Evolutionary conservation across 1,140 invertebrate genomes (phyloP), one percentile per base, ranked within the genome.

Genomic region (Nebria ingens): DNA sequence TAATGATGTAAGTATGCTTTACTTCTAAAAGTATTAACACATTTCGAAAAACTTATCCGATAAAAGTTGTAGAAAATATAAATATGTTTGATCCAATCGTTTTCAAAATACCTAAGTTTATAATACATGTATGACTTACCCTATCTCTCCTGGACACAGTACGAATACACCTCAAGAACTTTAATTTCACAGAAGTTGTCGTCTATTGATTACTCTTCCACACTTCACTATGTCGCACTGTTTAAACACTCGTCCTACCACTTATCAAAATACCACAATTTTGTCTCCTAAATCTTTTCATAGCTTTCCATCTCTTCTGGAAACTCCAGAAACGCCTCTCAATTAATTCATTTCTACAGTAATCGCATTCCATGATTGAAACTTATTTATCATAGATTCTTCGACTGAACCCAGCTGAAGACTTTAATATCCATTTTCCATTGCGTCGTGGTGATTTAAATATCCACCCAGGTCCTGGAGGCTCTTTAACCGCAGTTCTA

Each of bases 401-500:
- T 2, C 80, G 83, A 61, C 71, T 91, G 21, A 79, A 85, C 65
- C 86, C 91, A 2, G 74, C 78, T 2, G 76, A 81, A 45, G 73
- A 83, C 53, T 96, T 86, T 65, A 91, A 91, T 66, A 76, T 96
- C 53, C 88, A 93, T 68, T 96, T 95, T 74, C 93, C 93, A 11
- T 88, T 92, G 57, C 79, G 79, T 64, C 75, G 91, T 62, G 92
- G 92, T 1, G 87, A 90, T 61, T 78, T 97, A 11, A 93, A 97
- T 73, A 63, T 95, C 4, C 91, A 95, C 70, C 65, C 71, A 21
- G 85, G 84, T 40, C 79, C 89, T 23, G 91, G 91, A 2, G 93
- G 92, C 3, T 93, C 91, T 1, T 70, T 96, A 40, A 84, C 83
- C 25, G 79, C 88, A 4, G 83, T 94, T 0, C 67, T 97, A 52